These are phyloP conservation scores for honey bee (Apis mellifera) DNA, from an alignment of 1,140 invertebrate genomes.

Conservation along the genomic window DNA sequence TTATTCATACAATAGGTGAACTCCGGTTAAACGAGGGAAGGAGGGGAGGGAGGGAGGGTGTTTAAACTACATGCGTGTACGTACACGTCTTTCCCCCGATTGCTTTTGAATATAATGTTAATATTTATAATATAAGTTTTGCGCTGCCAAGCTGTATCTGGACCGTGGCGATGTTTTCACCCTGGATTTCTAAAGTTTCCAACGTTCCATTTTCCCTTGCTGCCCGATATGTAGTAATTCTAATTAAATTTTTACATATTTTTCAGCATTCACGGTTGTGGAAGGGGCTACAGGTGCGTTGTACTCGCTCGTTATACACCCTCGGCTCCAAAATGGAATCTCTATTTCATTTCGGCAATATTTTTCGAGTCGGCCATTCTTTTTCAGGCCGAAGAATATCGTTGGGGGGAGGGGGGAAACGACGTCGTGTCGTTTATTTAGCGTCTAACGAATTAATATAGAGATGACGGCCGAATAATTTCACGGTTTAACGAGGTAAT, in stretches of 20 bases:
- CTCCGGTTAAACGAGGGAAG: slow-evolving; percentile 25
- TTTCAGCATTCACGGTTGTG: not conserved
- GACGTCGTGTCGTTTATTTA: not conserved
- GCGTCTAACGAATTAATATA: not conserved
- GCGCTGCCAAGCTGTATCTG: too few relatives aligned
- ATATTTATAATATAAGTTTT: slow-evolving; percentile 40
- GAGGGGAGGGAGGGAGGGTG: too few relatives aligned
- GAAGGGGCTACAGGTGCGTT: not conserved
- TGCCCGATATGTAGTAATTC: slow-evolving; percentile 8
- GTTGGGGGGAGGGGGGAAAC: too few relatives aligned
- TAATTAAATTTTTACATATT: slow-evolving; percentile 21
- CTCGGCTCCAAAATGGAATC: not conserved
- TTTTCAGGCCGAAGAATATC: not conserved
- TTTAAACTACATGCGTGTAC: slow-evolving; percentile 29
- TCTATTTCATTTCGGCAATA: not conserved
- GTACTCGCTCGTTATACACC: not conserved
- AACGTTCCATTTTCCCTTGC: not conserved
- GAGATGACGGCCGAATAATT: not conserved
- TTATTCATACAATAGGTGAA: slow-evolving; percentile 47
- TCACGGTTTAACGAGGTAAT: not conserved
- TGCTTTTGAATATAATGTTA: slow-evolving; percentile 16
- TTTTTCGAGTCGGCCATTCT: not conserved
- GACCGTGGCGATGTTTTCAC: not conserved
- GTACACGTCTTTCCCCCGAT: not conserved
- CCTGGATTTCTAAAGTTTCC: not conserved